Percentiles rank a stretch among this genome's conserved stretches.
Evolutionary conservation across 2,797 vertebrate species (phyloP).

Genomic region (Mormyrus proboscirostris): DNA sequence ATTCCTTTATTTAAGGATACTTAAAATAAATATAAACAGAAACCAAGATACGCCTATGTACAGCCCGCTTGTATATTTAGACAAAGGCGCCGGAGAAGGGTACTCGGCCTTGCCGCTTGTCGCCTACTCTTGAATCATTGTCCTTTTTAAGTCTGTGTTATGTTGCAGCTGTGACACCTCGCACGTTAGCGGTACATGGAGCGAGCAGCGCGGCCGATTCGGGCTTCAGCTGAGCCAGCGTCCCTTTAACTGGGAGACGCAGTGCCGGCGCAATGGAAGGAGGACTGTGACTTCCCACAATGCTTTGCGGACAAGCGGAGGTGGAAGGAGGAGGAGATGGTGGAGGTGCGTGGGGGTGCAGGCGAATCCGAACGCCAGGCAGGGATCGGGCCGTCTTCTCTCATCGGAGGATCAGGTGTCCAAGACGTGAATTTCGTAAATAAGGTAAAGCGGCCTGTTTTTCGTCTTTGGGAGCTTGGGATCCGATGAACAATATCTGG

Average conservation of each 20-base stretch:
- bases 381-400: background rate
- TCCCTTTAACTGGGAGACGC: background rate
- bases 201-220: background rate
- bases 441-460: background rate
- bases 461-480: background rate
- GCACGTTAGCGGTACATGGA: background rate
- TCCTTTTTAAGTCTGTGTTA: background rate
- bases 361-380: background rate
- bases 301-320: background rate
- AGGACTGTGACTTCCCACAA: background rate
- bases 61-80: background rate
- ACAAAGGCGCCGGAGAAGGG: background rate
- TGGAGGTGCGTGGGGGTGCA: background rate
- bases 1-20: background rate
- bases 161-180: background rate
- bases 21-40: background rate
- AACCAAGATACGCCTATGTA: background rate
- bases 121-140: background rate
- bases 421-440: background rate
- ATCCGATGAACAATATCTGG: background rate
- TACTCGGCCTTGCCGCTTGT: background rate
- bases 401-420: background rate
- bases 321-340: background rate
- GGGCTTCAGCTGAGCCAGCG: background rate
- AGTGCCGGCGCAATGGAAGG: background rate